Base-by-base conservation (phyloP, 1,140 invertebrate genomes). In the Aphaenogaster floridana region DNA sequence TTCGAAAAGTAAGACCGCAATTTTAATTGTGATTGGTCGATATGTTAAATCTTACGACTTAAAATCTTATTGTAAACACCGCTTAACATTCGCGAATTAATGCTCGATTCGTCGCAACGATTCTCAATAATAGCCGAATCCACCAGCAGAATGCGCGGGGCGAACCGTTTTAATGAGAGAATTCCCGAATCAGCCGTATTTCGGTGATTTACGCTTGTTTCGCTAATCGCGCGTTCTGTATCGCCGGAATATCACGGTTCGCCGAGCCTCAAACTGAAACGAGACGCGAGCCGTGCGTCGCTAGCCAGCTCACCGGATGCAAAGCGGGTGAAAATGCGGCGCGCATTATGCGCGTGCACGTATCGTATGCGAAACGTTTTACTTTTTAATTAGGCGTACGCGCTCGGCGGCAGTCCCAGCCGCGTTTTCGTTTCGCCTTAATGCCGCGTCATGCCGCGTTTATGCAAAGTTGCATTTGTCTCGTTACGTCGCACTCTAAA, bases 381-480 rank as follows among this genome's bases (percentile, higher is more conserved):
- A 61, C 45, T 76, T 84, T 84, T 84, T 84, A 84, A 84, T 84
- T 84, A 84, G 54, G 7, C 68, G 69, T 68, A 36, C 64, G 36
- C 68, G 52, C 42, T 8, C 28, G 48, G 13, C 48, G 48, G 17
- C 68, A 59, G 2, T 54, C 9, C 17, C 39, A 34, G 15, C 21
- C 28, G 8, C n/a, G 15, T 76, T 61, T 34, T 39, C 71, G 52
- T 13, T n/a, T 50, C 45, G 42, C 50, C 42, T 6, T 17, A 28
- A 28, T 28, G 28, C 28, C 28, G 28, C 17, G 48, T 64, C n/a
- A n/a, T 11, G 28, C 9, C 36, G 28, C 74, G 9, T 86, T 76
- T 79, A 66, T 79, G 61, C 39, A 66, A 86, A 78, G 28, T 79
- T 79, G 36, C 36, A 6, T 54, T 79, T 66, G 45, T 79, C 48